Percentiles rank a stretch among this genome's conserved stretches.
phyloP scores from a whole-genome alignment of 1,140 invertebrate genomes.

The Epicauta chinensis region DNA sequence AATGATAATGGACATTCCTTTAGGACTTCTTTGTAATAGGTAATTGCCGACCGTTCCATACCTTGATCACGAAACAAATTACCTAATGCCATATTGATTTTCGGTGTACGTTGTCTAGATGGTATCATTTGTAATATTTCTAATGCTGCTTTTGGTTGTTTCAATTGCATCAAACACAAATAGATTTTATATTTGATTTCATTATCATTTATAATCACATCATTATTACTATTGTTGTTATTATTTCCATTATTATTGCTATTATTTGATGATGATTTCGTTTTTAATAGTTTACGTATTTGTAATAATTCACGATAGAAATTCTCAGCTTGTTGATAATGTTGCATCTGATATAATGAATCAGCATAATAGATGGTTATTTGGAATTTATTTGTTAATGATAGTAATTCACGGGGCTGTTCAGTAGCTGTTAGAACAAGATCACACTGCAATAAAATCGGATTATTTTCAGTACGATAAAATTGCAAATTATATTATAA shows the following conservation, averaged over 20 bases:
- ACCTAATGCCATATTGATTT: constrained; percentile 65
- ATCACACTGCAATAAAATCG: constrained; percentile 49
- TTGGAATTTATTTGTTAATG: constrained; percentile 54
- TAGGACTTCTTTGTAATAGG: constrained; percentile 73
- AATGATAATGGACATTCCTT: constrained; percentile 59
- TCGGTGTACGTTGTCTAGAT: constrained; percentile 46
- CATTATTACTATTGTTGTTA: constrained; percentile 22
- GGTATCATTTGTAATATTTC: constrained; percentile 66
- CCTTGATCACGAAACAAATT: constrained; percentile 66
- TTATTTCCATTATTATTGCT: constrained; percentile 12
- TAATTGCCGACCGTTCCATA: constrained; percentile 67
- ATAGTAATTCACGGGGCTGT: constrained; percentile 54
- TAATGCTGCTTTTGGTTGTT: constrained; percentile 57
- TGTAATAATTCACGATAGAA: constrained; percentile 59
- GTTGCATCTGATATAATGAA: constrained; percentile 56
- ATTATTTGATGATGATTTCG: constrained; percentile 41
- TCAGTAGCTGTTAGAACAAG: constrained; percentile 59
- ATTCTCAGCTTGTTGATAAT: constrained; percentile 63
- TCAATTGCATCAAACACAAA: constrained; percentile 60
- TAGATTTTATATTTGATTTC: constrained; percentile 76
- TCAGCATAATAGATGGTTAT: constrained; percentile 62
- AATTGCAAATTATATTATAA: neutral
- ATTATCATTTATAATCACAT: constrained; percentile 51
- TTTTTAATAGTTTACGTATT: constrained; percentile 62
- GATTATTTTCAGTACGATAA: neutral